Evolutionary conservation across 64 coral and sea anemone species (phyloP).

Genomic region (Hydrozoanthus tunicans): DNA sequence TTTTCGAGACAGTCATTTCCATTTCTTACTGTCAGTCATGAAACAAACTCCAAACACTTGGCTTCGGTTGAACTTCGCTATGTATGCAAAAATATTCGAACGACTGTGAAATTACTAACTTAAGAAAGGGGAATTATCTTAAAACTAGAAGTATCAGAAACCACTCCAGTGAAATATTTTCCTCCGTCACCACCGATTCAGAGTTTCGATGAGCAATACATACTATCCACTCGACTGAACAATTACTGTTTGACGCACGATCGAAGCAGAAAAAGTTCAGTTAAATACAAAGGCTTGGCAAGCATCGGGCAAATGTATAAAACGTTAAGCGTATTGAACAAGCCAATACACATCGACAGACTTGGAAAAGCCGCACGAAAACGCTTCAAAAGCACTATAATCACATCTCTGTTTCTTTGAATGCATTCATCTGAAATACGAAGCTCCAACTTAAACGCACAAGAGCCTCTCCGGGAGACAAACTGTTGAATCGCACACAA

Average conservation of each 20-base stretch:
- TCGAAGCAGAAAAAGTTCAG: neutral
- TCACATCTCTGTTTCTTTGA: neutral
- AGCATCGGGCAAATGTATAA: neutral
- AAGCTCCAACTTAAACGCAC: neutral
- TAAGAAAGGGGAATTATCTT: neutral
- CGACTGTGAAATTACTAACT: neutral
- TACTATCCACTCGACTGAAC: neutral
- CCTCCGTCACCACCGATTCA: neutral
- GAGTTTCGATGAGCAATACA: neutral
- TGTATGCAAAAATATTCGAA: neutral
- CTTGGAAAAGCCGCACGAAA: neutral
- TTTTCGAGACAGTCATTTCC: neutral
- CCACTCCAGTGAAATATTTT: neutral
- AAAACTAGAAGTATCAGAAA: neutral
- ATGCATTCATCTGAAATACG: neutral
- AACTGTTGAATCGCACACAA: slow-evolving; percentile 1
- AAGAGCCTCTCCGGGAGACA: neutral
- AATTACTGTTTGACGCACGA: neutral
- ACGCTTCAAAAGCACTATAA: neutral
- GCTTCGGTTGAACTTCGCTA: neutral
- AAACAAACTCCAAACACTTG: neutral
- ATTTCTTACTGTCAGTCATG: neutral
- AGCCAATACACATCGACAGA: slow-evolving; percentile 44
- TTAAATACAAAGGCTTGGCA: neutral
- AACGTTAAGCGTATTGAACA: slow-evolving; percentile 18